phyloP scores from a whole-genome alignment of 2,888 invertebrate species.

The Torymus aiolomorphi region DNA sequence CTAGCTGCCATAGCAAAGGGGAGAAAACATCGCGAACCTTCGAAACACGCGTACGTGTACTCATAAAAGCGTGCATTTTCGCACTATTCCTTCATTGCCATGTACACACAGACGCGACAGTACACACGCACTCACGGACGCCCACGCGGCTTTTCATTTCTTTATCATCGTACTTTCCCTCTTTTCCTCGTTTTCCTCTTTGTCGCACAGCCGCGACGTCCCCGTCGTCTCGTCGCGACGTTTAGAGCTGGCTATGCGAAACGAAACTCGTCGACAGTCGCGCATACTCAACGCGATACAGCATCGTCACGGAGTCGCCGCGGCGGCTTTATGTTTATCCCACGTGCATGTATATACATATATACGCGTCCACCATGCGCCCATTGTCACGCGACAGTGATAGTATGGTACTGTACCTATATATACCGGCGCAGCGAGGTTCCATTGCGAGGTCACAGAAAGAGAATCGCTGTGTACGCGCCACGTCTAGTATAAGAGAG shows the following conservation, averaged over 20 bases:
- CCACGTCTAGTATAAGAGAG: not conserved
- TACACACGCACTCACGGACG: no score
- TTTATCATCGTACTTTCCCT: constrained; percentile 39
- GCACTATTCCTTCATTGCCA: not conserved
- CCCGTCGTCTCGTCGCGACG: no score
- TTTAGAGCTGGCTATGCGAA: no score
- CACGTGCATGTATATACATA: no score
- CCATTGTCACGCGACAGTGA: no score
- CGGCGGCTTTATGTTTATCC: no score
- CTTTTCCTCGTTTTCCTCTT: constrained; percentile 10
- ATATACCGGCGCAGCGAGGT: no score
- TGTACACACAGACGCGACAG: not conserved
- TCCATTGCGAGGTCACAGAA: not conserved
- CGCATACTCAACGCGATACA: no score
- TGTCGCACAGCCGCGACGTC: not conserved
- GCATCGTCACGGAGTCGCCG: no score
- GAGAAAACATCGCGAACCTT: constrained; percentile 7
- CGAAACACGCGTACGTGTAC: not conserved
- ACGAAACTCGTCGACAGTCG: no score
- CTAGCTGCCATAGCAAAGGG: not conserved
- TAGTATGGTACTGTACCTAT: no score
- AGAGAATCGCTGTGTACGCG: not conserved
- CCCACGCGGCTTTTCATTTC: constrained; percentile 33
- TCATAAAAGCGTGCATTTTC: constrained; percentile 2
- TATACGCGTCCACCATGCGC: no score